Evolutionary conservation across 2,888 invertebrate genomes (phyloP), one percentile per base, ranked within the genome.

Genomic region (Brenthis hecate): DNA sequence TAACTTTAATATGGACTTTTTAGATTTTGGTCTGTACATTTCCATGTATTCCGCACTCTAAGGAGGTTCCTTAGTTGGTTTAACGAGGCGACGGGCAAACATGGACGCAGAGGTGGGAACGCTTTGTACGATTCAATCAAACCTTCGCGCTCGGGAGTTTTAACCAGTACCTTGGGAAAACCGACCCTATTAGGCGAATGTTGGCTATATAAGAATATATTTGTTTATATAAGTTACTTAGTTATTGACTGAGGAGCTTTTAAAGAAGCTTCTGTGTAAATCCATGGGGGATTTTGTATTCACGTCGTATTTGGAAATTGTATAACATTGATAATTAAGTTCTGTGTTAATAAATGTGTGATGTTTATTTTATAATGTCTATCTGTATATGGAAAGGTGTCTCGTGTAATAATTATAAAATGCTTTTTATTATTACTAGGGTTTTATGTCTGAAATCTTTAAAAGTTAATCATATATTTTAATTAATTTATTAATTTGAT

Each of bases 101-200:
- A 84, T 65, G 67, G 71, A 74, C 74, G 76, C 61, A 75, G 76
- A 77, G 80, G 77, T 78, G 74, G 74, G 69, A 76, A 74, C 76
- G 76, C 79, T 81, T 80, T 82, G 77, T 78, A 75, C 75, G 74
- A 79, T 80, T 80, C 79, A 81, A 84, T 82, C 81, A 76, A 74
- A 74, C 73, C 74, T 70, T 74, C 66, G 67, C 73, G 64, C 66
- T 62, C 65, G 71, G 69, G 71, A 70, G 65, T 74, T 73, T 73
- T 67, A 72, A 72, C 65, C 65, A 63, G 48, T 60, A 51, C 58
- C 57, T 50, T 62, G 69, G 69, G 65, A 61, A 48, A 47, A 32
- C 63, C 55, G 64, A 65, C 69, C 66, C 61, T 72, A 66, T 66
- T 63, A 66, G 54, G 43, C 19, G 50, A 54, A 54, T 47, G 62